A percentile compares a stretch with the other conserved stretches of the same genome.
These are phyloP conservation scores for Aurelia coerulea DNA, from an alignment of 30 jellyfish, hydroid and myxozoan species.

Conservation along the genomic window DNA sequence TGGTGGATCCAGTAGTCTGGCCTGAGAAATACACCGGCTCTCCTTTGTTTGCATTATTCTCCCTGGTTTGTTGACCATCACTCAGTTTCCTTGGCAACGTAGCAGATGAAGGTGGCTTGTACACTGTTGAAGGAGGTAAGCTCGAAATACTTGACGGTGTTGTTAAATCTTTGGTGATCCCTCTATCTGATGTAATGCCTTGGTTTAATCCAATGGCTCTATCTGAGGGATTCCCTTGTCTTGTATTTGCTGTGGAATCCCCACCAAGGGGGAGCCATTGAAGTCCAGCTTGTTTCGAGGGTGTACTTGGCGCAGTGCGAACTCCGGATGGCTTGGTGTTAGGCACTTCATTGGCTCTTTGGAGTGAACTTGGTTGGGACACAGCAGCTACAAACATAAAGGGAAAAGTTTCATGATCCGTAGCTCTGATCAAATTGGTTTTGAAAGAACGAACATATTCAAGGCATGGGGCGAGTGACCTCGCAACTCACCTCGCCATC, in stretches of 20 bases:
- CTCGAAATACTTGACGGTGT: no score
- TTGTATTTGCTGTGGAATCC: neutral
- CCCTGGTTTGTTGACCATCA: neutral
- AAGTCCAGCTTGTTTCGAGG: conserved; percentile 53
- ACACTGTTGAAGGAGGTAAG: neutral
- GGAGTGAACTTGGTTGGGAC: conserved; percentile 6
- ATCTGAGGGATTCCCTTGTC: no score
- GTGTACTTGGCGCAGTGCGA: conserved; percentile 51
- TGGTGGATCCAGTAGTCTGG: conserved; percentile 28
- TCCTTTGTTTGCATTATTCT: neutral
- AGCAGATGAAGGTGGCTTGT: conserved; percentile 27
- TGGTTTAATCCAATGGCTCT: no score
- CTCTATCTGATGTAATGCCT: no score
- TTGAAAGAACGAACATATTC: no score
- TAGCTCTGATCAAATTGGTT: no score
- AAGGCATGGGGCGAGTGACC: no score
- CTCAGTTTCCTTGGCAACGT: conserved; percentile 19
- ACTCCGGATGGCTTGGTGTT: conserved; percentile 18
- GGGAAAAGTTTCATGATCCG: no score
- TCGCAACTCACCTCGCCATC: no score
- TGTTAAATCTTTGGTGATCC: no score
- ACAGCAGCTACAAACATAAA: no score
- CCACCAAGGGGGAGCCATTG: conserved; percentile 63
- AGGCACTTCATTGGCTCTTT: conserved; percentile 22
- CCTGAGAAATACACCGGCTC: conserved; percentile 38